These are phyloP conservation scores for Graphium colonna DNA, from an alignment of 2,888 invertebrate genomes.

Conservation along the genomic window DNA sequence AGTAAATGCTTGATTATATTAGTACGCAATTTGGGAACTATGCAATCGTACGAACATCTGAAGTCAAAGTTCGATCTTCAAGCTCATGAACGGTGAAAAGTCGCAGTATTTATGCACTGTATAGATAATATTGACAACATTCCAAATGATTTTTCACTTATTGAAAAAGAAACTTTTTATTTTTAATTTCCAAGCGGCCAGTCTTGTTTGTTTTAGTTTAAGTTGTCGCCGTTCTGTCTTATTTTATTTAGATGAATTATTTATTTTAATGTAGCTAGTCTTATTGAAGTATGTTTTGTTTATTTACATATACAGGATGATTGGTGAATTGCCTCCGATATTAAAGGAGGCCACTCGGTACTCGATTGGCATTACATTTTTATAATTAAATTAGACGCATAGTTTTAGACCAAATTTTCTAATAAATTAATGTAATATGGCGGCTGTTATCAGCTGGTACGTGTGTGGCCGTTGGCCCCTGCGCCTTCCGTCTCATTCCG, in stretches of 20 bases:
- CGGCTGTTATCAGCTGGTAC: no score
- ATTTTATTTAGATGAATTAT: constrained; percentile 22
- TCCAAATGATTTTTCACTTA: constrained; percentile 4
- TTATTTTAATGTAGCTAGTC: constrained; percentile 21
- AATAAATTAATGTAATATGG: no score
- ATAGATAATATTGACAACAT: neutral
- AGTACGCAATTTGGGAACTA: constrained; percentile 1
- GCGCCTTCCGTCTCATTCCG: no score
- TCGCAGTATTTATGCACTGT: neutral
- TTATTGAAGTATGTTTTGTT: constrained; percentile 7
- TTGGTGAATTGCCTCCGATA: no score
- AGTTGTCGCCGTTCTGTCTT: constrained; percentile 14
- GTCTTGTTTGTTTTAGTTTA: constrained; percentile 8
- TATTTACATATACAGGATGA: no score
- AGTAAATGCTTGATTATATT: constrained; percentile 17
- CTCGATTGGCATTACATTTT: no score
- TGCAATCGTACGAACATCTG: neutral
- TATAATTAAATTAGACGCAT: no score
- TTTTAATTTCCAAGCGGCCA: neutral
- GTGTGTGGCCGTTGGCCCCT: no score
- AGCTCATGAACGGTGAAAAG: neutral
- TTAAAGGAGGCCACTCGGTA: no score
- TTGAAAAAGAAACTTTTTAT: neutral
- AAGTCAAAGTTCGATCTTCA: neutral
- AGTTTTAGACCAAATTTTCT: no score